Percentiles rank a stretch among this genome's conserved stretches.
Evolutionary conservation across 2,888 invertebrate species (phyloP).

Genomic region (Steinernema carpocapsae): DNA sequence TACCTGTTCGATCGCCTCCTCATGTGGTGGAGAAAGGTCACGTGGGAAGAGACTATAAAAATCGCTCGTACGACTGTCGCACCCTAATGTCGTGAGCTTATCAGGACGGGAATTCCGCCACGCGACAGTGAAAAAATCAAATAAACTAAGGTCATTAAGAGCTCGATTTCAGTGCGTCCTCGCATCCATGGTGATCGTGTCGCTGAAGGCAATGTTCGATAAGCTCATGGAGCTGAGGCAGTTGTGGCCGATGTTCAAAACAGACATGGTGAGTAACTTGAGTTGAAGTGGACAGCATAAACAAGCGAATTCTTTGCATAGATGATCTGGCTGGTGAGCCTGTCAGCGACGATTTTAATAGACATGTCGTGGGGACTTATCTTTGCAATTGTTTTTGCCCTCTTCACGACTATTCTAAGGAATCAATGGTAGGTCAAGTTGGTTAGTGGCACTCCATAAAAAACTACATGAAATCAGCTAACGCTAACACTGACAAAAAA

Average conservation of each 20-base stretch:
- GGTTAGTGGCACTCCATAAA: no score
- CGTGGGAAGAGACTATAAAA: conserved; percentile 12
- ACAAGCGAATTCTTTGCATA: conserved; percentile 40
- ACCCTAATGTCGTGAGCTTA: background rate
- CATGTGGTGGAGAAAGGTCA: conserved; percentile 11
- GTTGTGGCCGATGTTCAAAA: conserved; percentile 67
- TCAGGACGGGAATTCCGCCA: background rate
- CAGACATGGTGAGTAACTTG: conserved; percentile 60
- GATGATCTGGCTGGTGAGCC: conserved; percentile 63
- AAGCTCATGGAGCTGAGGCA: conserved; percentile 60
- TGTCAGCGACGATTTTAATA: conserved; percentile 63
- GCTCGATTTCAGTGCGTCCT: conserved; percentile 53
- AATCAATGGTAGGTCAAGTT: conserved; percentile 54
- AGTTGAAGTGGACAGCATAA: background rate
- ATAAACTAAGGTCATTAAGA: background rate
- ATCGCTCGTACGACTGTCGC: background rate
- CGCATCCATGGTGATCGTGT: conserved; percentile 63
- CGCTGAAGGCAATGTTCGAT: conserved; percentile 59
- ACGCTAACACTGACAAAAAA: no score
- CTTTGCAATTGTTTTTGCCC: conserved; percentile 61
- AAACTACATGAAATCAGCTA: no score
- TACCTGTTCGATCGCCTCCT: background rate
- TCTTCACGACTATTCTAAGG: conserved; percentile 62
- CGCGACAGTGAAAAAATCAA: background rate
- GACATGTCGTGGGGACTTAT: conserved; percentile 66